Base-by-base conservation (phyloP, 2,797 vertebrate species). In the Neoniphon sammara region DNA sequence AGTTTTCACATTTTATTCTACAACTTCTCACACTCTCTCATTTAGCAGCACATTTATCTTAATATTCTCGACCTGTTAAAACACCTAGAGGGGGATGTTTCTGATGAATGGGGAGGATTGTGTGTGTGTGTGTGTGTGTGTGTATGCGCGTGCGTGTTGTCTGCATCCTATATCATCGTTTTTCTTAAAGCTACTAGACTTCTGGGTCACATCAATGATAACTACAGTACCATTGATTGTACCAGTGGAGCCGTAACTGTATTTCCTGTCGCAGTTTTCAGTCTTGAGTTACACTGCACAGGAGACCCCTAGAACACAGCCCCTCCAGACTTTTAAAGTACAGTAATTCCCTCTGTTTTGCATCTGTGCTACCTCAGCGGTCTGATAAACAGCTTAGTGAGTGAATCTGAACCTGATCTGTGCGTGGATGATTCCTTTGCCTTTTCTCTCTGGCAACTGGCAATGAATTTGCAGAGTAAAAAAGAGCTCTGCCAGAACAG, bases 141-240 rank as follows among this genome's bases (percentile, higher is more conserved):
- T 54, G 34, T 5, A 20, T 39, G 27, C 73, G 60, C 56, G 21
- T 14, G 31, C 56, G 49, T 15, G 7, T 53, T 2, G 5, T 77
- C 74, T 81, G 76, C 68, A 54, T 85, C 67, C 65, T 62, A 58
- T 80, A 83, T 88, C 78, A 83, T 82, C 83, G 66, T 85, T 62
- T 73, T 68, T 67, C 57, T 56, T 21, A 23, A 3, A 1, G 52
- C 61, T 57, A 62, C 72, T 15, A 53, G 70, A 73, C 82, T 76
- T 72, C 71, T 65, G 73, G 66, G 74, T 72, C 87, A 66, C 67
- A 83, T 83, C 63, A 73, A 82, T 68, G 75, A 81, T 85, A 83
- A 90, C 80, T 86, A 75, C 73, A 81, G 66, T 71, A 20, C 72
- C 57, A 61, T 46, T 84, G 78, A 90, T 81, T 90, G 85, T 89